Evolutionary conservation across 2,797 vertebrate genomes (phyloP), one percentile per base, ranked within the genome.

Genomic region (Chaunax sp.): DNA sequence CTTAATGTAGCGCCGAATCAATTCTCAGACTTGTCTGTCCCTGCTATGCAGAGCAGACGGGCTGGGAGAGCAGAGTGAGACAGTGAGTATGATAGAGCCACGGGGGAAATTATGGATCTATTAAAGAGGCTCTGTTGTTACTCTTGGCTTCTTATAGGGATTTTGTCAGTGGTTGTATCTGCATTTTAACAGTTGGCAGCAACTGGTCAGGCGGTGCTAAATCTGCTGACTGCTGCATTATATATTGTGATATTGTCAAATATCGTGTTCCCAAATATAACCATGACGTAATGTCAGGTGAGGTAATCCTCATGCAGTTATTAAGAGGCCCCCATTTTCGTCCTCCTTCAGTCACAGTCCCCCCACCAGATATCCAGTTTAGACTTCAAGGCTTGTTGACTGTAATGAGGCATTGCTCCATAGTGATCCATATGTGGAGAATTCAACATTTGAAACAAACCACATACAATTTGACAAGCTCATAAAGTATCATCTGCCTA

Each of bases 1-100:
- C 75, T 89, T 93, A 94, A 93, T 92, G 93, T 93, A 92, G 91
- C 86, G 81, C 83, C 84, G 83, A 93, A 93, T 93, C 89, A 80
- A 93, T 94, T 77, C 90, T 87, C 91, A 92, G 88, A 91, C 18
- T 43, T 86, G 92, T 88, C 93, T 54, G 68, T 93, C 88, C 58
- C 45, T 35, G 78, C 76, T 69, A 38, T 58, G 7, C 64, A 14
- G 73, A 68, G 77, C 82, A 66, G 70, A 64, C 65, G 38, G 65
- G 57, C 56, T 37, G 41, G 69, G 51, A 47, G 71, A 25, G 82
- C 69, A 30, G 45, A 67, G 81, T 20, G 78, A 89, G 88, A 89
- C 87, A 83, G 80, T 70, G 76, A 87, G 76, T 35, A 58, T 85
- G 84, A 89, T 86, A 82, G 71, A 89, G 91, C 91, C 91, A 84